Base-by-base conservation (phyloP, 2,797 vertebrate species). In the Micrastur ruficollis region DNA sequence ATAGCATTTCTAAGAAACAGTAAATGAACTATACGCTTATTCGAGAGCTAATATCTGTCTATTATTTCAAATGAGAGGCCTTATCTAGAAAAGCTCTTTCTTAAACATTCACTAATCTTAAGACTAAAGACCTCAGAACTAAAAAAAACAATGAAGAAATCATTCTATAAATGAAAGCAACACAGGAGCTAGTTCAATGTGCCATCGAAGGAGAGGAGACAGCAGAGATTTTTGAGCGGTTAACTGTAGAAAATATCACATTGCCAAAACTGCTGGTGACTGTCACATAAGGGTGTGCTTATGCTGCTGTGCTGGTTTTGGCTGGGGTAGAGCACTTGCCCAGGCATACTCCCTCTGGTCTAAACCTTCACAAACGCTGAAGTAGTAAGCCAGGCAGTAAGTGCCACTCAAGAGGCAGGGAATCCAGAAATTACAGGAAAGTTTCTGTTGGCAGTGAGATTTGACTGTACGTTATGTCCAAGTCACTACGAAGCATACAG, bases 381-480 rank as follows among this genome's bases (percentile, higher is more conserved):
- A 36, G 38, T 32, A 66, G 29, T 27, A 62, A 67, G 18, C 32
- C 23, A 50, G 40, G 32, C 29, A 66, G 23, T 38, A 65, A 55
- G 29, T 8, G 21, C 32, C 25, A 52, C 72, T 68, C 42, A 26
- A 49, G 49, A 75, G 44, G 22, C 67, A 72, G 50, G 62, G 40
- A 72, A 56, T 65, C 21, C 46, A 46, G 42, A 66, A 59, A 6
- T 25, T 59, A 21, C 31, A 44, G 36, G 32, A 81, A 70, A 19
- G 46, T 44, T 61, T 55, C 2, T 0, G 21, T 21, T 47, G 50
- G 36, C 59, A 80, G 67, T 61, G 38, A 76, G 46, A 65, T 14
- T 16, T 36, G n/a, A 44, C 42, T 53, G n/a, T 5, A 49, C 1
- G 0, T 58, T 52, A n/a, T 12, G 29, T 18, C 36, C 36, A 36